A percentile compares a stretch with the other conserved stretches of the same genome.
Evolutionary conservation across 1,140 invertebrate species (phyloP).

Genomic region (Pseudomyrmex cubaensis): DNA sequence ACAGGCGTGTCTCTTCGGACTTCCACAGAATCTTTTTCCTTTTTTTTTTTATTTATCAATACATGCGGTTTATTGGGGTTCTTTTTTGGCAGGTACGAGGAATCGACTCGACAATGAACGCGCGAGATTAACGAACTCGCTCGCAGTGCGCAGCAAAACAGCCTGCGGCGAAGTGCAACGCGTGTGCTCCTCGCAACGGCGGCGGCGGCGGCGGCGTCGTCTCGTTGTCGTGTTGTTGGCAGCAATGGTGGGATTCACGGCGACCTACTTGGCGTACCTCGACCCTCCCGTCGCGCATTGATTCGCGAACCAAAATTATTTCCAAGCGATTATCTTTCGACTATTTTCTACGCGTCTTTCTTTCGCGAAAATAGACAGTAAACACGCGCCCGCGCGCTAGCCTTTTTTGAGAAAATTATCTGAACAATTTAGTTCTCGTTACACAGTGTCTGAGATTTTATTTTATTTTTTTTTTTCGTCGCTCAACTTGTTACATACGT

Average conservation of each 20-base stretch:
- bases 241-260: slow-evolving; percentile 79
- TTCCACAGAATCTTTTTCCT: too few species aligned
- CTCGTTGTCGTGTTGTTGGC: slow-evolving; percentile 75
- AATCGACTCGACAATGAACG: neutral
- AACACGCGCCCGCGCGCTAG: too few species aligned
- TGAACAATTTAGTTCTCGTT: too few species aligned
- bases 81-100: neutral
- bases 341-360: slow-evolving; percentile 6
- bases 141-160: slow-evolving; percentile 30
- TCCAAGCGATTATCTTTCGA: slow-evolving; percentile 73
- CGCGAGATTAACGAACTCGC: slow-evolving; percentile 66
- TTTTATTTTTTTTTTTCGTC: too few species aligned
- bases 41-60: too few species aligned
- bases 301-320: slow-evolving; percentile 82
- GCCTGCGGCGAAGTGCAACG: slow-evolving; percentile 40
- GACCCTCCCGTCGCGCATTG: slow-evolving; percentile 82
- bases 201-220: slow-evolving; percentile 45
- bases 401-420: too few species aligned
- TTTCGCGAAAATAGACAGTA: neutral
- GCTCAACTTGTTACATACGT: too few species aligned
- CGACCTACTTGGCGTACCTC: slow-evolving; percentile 85
- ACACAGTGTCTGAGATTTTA: too few species aligned
- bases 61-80: too few species aligned
- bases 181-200: slow-evolving; percentile 4
- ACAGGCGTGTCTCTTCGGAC: too few species aligned